Evolutionary conservation across 2,888 invertebrate genomes (phyloP).

Genomic region (Atethmia centrago): DNA sequence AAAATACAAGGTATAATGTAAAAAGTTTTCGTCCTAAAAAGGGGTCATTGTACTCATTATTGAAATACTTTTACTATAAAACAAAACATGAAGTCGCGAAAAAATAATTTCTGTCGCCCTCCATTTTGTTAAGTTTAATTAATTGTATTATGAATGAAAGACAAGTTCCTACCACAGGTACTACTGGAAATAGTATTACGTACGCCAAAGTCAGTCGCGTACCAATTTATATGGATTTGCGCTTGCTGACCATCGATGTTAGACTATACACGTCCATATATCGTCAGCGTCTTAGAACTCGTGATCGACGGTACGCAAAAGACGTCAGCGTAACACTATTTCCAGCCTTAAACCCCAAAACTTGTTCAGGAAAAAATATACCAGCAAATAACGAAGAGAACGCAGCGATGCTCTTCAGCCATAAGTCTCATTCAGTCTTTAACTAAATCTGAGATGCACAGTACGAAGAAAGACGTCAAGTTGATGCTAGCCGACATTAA

Average conservation of each 20-base stretch:
- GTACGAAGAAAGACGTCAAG: slow-evolving; percentile 75
- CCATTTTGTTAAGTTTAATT: background rate
- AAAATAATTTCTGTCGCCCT: background rate
- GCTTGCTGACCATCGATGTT: background rate
- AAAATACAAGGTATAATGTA: background rate
- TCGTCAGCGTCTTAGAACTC: background rate
- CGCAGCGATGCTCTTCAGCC: slow-evolving; percentile 59
- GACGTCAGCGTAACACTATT: background rate
- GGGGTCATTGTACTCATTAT: too few species aligned
- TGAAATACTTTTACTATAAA: background rate
- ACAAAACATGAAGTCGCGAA: background rate
- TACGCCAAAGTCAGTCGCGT: too few species aligned
- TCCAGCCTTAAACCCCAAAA: background rate
- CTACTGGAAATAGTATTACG: too few species aligned
- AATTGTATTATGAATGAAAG: background rate
- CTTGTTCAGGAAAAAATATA: slow-evolving; percentile 74
- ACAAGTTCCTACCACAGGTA: background rate
- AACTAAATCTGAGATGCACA: slow-evolving; percentile 44
- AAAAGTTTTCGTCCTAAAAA: background rate
- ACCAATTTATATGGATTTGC: background rate
- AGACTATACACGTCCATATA: background rate
- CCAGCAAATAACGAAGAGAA: slow-evolving; percentile 67
- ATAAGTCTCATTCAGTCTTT: slow-evolving; percentile 54
- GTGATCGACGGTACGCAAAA: background rate
- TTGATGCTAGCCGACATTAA: slow-evolving; percentile 72